Evolutionary conservation across 2,113 vertebrate species (phyloP).

Genomic region (Thalassarche chlororhynchos): DNA sequence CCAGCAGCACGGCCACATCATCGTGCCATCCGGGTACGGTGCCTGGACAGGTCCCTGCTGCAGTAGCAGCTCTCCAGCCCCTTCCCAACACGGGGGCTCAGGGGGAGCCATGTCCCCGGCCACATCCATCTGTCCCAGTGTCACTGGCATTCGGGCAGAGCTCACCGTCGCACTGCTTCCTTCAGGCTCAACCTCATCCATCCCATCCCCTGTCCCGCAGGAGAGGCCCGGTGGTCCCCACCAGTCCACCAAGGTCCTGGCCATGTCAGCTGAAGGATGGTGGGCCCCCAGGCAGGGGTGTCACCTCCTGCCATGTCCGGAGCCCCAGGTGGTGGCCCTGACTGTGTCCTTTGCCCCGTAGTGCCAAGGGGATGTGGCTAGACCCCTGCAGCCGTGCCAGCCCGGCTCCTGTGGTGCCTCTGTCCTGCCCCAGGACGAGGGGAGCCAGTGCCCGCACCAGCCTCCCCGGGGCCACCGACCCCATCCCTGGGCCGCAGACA

Average conservation of each 20-base stretch:
- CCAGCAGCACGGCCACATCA: background rate
- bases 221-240: background rate
- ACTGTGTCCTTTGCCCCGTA: background rate
- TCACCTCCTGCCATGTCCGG: background rate
- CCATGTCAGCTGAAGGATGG: background rate
- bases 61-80: background rate
- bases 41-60: background rate
- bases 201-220: background rate
- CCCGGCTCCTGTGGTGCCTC: accelerated
- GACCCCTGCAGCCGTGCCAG: background rate
- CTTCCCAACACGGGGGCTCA: background rate
- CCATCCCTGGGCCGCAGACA: accelerated
- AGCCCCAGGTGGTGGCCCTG: background rate
- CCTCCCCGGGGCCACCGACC: background rate
- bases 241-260: background rate
- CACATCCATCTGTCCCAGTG: background rate
- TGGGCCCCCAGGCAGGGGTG: background rate
- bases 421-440: background rate
- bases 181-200: background rate
- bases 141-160: background rate
- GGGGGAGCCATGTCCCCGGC: background rate
- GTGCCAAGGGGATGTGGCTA: background rate
- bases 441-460: background rate
- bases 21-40: accelerated
- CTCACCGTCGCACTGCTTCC: background rate